A percentile compares a stretch with the other conserved stretches of the same genome.
phyloP scores from a whole-genome alignment of 2,888 invertebrate species.

The Siphlonurus alternatus region DNA sequence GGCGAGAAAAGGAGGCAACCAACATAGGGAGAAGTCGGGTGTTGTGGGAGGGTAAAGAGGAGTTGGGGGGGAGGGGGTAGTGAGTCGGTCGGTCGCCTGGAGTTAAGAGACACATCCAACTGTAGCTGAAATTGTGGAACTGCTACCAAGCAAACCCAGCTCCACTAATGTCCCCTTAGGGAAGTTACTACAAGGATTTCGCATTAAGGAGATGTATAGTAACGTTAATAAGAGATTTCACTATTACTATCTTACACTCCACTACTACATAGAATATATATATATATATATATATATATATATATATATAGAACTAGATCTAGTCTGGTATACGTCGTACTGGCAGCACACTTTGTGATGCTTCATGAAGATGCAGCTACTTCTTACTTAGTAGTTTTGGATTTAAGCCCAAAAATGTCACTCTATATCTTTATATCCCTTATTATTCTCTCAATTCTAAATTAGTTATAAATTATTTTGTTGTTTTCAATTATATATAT shows the following conservation, averaged over 20 bases:
- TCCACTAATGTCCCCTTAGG: not conserved
- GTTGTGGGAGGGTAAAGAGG: not conserved
- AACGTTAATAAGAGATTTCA: conserved; percentile 3
- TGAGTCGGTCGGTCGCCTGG: not conserved
- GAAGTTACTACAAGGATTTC: conserved; percentile 2
- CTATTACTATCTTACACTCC: not conserved
- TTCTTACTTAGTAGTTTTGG: no score
- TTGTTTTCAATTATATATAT: no score
- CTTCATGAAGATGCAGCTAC: no score
- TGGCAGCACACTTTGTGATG: not conserved
- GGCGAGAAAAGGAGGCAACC: no score
- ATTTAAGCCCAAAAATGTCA: not conserved
- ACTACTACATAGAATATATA: not conserved
- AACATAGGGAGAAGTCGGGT: no score
- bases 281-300: not conserved
- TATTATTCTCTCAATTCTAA: not conserved
- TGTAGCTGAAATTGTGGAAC: not conserved
- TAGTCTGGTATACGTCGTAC: not conserved
- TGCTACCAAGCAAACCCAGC: not conserved
- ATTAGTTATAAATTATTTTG: not conserved
- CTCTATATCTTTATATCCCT: not conserved
- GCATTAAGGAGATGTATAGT: conserved; percentile 3
- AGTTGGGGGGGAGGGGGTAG: not conserved
- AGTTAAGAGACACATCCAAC: not conserved
- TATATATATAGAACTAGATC: not conserved